Evolutionary conservation across 2,888 invertebrate genomes (phyloP), one percentile per base, ranked within the genome.

Genomic region (Nyleta sp.): DNA sequence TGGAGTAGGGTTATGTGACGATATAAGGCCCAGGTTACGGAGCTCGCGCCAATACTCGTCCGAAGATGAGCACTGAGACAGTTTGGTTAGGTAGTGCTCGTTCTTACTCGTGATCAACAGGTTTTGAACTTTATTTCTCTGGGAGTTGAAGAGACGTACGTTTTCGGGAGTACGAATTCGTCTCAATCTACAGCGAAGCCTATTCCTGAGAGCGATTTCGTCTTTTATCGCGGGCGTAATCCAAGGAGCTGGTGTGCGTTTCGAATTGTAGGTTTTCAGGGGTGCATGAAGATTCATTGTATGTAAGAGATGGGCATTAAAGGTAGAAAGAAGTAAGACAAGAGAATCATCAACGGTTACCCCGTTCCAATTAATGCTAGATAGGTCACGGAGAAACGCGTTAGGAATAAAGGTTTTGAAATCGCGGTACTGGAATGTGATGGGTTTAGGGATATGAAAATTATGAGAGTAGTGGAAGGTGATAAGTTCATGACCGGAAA

Each of bases 401-500:
- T n/a, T n/a, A n/a, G n/a, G n/a, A n/a, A n/a, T 35, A n/a, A 35
- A 35, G 2, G n/a, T 13, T n/a, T n/a, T 35, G 13, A 35, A 35
- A 35, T 35, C 35, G 11, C 35, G 35, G 13, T 11, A n/a, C 10
- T n/a, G 35, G 13, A 35, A 35, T 1, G 35, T 11, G 35, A 10
- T 35, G 5, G 35, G 13, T 13, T 7, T 28, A 28, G 28, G 28
- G 5, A 28, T 5, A 5, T 7, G 28, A 7, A 28, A 35, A 35
- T n/a, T 13, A 10, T 11, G 5, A 11, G 28, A 15, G 28, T 15
- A 22, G 13, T 62, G 31, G 40, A 57, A 57, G 8, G 55, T 15
- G n/a, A 57, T 17, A 5, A 22, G 24, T 40, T 57, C 55, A 11
- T 57, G 55, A 6, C 40, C 53, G 4, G 53, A 53, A 10, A 53